Evolutionary conservation across 2,797 vertebrate genomes (phyloP), one percentile per base, ranked within the genome.

Genomic region (Sorex maritimensis): DNA sequence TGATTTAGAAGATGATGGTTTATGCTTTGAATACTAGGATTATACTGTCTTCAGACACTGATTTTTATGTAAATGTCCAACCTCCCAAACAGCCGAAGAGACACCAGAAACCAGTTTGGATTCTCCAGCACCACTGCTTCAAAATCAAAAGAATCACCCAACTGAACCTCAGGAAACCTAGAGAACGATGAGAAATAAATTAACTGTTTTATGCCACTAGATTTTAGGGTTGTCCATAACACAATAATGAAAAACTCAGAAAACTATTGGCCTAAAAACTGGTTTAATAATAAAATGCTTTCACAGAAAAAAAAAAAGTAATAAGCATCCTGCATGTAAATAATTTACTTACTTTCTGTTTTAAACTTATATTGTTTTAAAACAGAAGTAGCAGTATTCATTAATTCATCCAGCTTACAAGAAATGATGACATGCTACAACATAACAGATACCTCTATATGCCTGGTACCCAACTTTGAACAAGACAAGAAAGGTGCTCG

Each of bases 241-340:
- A 83, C 78, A 46, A 55, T 28, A 86, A 67, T 44, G 41, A 6
- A 10, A 34, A 87, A 75, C 9, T 23, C 75, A 88, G 69, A 26
- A 2, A 80, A 69, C 0, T 10, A 86, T 72, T 79, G 30, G 75
- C 19, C 5, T 83, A 86, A 83, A 74, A 6, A 0, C 41, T 69
- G 6, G 12, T 12, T 68, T 87, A 74, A 91, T 82, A 92, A n/a
- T 81, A 55, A 91, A 77, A 88, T 74, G 24, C 34, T 79, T 86
- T 69, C 23, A 67, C 24, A 93, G 34, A 34, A 34, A 71, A 75
- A 34, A 71, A 75, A 80, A 21, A 65, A 7, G 4, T 82, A 58
- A 44, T 44, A 44, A 44, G 41, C 41, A 44, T 44, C 7, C 41
- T 44, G 41, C 41, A 44, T 44, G 41, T 44, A 44, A 44, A 44